A percentile compares a stretch with the other conserved stretches of the same genome.
These are phyloP conservation scores for Drosophila hawaiiensis DNA, from an alignment of 2,888 invertebrate species.

Conservation along the genomic window DNA sequence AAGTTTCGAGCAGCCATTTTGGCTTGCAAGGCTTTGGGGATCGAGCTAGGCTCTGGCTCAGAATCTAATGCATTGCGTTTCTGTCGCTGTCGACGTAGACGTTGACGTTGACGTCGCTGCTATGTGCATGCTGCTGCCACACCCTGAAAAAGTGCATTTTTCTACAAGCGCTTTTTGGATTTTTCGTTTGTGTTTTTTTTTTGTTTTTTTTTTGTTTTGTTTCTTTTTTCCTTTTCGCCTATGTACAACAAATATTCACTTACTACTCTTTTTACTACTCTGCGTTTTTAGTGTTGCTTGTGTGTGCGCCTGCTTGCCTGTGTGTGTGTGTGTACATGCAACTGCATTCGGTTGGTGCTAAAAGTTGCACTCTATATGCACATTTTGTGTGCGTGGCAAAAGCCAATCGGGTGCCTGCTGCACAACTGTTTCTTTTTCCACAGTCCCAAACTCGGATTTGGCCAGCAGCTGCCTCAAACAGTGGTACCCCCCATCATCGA, in stretches of 20 bases:
- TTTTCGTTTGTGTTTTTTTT: conserved; percentile 41
- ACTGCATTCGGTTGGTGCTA: conserved; percentile 83
- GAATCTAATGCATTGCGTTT: conserved; percentile 62
- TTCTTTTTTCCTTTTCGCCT: conserved; percentile 49
- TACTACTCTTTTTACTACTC: conserved; percentile 64
- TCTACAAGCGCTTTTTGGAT: conserved; percentile 74
- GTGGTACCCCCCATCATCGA: background rate
- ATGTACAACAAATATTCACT: conserved; percentile 76
- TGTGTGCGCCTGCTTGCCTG: conserved; percentile 15
- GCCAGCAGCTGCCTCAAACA: conserved; percentile 15
- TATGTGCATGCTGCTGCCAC: conserved; percentile 74
- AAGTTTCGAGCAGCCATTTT: conserved; percentile 50
- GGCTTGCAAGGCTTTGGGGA: conserved; percentile 41
- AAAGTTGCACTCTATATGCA: conserved; percentile 84
- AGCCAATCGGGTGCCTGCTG: conserved; percentile 77
- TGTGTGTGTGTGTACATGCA: conserved; percentile 46
- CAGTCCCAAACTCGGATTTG: conserved; percentile 48
- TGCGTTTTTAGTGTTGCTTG: conserved; percentile 34
- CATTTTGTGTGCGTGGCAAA: conserved; percentile 78
- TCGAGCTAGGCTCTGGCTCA: conserved; percentile 36
- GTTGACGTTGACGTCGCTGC: conserved; percentile 28
- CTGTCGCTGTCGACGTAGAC: conserved; percentile 26
- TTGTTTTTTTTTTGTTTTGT: conserved; percentile 38
- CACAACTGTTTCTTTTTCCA: conserved; percentile 61
- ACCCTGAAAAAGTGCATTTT: conserved; percentile 84